Conservation (phyloP, 2,888 invertebrate genomes). For the Daptonema setosum region DNA sequence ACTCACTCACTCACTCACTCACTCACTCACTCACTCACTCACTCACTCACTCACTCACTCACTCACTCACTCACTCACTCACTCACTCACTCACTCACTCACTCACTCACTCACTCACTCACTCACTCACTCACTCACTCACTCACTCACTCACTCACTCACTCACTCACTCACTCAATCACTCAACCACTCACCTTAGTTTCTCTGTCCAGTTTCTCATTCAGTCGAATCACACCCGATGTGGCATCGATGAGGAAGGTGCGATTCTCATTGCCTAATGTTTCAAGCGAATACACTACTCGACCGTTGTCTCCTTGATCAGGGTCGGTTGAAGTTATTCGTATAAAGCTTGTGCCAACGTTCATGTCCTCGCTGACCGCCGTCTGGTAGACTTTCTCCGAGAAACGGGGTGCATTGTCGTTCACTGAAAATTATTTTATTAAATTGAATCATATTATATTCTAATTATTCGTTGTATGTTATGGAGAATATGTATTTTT, state of each 20-base stretch:
- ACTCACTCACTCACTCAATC: no score
- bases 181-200: constrained; percentile 43
- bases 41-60: no score
- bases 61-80: no score
- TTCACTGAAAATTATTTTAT: constrained; percentile 15
- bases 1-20: no score
- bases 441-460: no score
- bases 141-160: no score
- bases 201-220: constrained; percentile 68
- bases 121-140: no score
- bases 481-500: background rate
- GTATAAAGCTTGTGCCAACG: constrained; percentile 39
- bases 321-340: constrained; percentile 28
- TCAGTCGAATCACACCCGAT: constrained; percentile 69
- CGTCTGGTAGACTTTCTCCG: constrained; percentile 47
- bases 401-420: constrained; percentile 23
- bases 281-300: constrained; percentile 50
- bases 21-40: no score
- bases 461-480: background rate
- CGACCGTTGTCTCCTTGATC: constrained; percentile 27
- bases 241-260: constrained; percentile 75
- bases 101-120: no score
- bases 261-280: constrained; percentile 38
- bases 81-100: no score
- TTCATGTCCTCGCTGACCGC: constrained; percentile 58